Base-by-base conservation (phyloP, 2,797 vertebrate genomes). In the Pagetopsis macropterus region DNA sequence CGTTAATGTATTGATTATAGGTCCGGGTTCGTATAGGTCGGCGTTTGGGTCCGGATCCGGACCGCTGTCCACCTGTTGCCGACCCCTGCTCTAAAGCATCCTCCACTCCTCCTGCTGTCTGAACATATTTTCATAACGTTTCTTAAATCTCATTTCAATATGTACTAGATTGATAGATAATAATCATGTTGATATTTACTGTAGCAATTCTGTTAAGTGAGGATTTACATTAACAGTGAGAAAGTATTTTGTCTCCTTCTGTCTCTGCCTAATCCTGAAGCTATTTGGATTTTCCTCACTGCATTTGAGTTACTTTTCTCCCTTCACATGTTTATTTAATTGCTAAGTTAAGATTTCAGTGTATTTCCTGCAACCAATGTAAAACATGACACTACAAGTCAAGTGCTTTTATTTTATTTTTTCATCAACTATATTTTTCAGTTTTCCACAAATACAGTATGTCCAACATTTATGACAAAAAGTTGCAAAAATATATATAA, bases 51-150 rank as follows among this genome's bases (percentile, higher is more conserved):
- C 19, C 19, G 19, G 19, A 19, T 19, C 19, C 19, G 19, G 19
- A 19, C 19, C 19, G 19, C 19, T 19, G 19, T 19, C 19, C 19
- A 19, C 19, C 19, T 19, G 19, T 19, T 19, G 19, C 19, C 19
- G 19, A 19, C 19, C 19, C 19, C 19, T 19, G 19, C 19, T 19
- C 19, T 70, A 41, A 67, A 31, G 61, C 31, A 50, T 75, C 43
- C 41, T 49, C 23, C 57, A 46, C 13, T 67, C 59, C 45, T 64
- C 14, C 51, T 82, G 23, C 31, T 40, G 21, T 56, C 64, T 69
- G n/a, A 27, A 14, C 44, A 15, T 59, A 19, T 70, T 27, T n/a
- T 71, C 12, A 40, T 37, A 0, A 31, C 3, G 3, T 62, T 27
- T 60, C 8, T 37, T 37, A 37, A 37, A 37, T 37, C 33, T 37